These are phyloP conservation scores for Pogonomyrmex barbatus DNA, from an alignment of 1,140 invertebrate species.

Conservation along the genomic window DNA sequence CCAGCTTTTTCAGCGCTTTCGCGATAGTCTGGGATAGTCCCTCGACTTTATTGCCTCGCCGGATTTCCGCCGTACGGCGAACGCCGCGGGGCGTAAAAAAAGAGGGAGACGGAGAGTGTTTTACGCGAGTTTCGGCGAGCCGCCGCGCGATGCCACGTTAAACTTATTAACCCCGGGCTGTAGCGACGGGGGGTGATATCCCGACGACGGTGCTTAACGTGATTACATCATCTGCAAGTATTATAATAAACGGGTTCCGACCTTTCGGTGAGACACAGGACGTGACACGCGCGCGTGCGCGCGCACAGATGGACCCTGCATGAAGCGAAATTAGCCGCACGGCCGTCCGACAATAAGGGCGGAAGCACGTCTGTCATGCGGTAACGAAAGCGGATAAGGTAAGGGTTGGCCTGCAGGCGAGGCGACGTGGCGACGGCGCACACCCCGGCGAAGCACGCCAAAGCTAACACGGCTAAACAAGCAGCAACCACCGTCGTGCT, in stretches of 20 bases:
- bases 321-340: conserved; percentile 54
- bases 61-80: background rate
- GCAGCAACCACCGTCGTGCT: conserved; percentile 65
- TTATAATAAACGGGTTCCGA: conserved; percentile 50
- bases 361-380: conserved; percentile 63
- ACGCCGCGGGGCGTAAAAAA: background rate
- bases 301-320: conserved; percentile 11
- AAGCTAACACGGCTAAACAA: conserved; percentile 74
- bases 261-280: background rate
- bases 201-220: conserved; percentile 45
- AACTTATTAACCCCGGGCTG: conserved; percentile 44
- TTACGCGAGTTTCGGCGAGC: conserved; percentile 2
- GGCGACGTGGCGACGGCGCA: background rate
- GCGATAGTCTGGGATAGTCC: background rate
- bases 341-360: conserved; percentile 59
- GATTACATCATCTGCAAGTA: conserved; percentile 62
- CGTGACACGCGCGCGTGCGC: background rate
- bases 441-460: conserved; percentile 54
- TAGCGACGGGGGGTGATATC: background rate
- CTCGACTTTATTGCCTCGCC: background rate
- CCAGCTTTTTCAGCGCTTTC: background rate
- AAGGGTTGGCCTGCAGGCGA: conserved; percentile 58
- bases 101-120: background rate
- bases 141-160: conserved; percentile 12
- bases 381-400: conserved; percentile 65